phyloP scores from a whole-genome alignment of 2,888 invertebrate species.

The Eretmocerus hayati region DNA sequence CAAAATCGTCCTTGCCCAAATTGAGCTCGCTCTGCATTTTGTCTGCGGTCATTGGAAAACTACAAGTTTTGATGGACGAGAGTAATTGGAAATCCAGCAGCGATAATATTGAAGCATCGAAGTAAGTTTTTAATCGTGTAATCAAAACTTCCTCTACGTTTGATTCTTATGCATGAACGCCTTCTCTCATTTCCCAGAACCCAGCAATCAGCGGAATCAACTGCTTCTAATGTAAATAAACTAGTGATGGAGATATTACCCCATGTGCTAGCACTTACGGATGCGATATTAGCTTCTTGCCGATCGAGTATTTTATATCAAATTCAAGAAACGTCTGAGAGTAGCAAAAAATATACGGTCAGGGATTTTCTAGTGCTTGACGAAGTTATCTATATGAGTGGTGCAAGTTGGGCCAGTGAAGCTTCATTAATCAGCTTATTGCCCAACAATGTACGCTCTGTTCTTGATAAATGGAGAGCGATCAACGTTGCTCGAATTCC shows the following conservation, averaged over 20 bases:
- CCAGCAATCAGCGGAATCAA: slow-evolving; percentile 31
- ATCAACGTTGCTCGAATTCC: slow-evolving; percentile 53
- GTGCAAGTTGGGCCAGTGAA: slow-evolving; percentile 49
- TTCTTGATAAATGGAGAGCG: slow-evolving; percentile 59
- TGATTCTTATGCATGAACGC: slow-evolving; percentile 1
- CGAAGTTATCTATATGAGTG: slow-evolving; percentile 29
- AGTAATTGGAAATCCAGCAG: slow-evolving; percentile 38
- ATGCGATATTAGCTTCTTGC: slow-evolving; percentile 52
- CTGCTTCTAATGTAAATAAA: slow-evolving; percentile 34
- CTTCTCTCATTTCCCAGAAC: slow-evolving; percentile 13
- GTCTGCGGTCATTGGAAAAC: slow-evolving; percentile 69
- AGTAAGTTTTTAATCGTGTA: slow-evolving; percentile 17
- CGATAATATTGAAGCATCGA: slow-evolving; percentile 39
- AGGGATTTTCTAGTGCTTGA: slow-evolving; percentile 49
- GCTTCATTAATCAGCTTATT: slow-evolving; percentile 50
- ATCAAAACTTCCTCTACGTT: background rate
- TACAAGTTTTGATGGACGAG: slow-evolving; percentile 59
- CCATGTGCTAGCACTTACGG: slow-evolving; percentile 59
- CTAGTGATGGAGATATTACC: slow-evolving; percentile 59
- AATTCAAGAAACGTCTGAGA: slow-evolving; percentile 42
- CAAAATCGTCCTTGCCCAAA: slow-evolving; percentile 53
- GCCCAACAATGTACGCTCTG: slow-evolving; percentile 52
- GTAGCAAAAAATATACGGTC: slow-evolving; percentile 44
- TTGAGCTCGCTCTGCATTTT: slow-evolving; percentile 68
- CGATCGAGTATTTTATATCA: slow-evolving; percentile 49